These are phyloP conservation scores for Hydrophis major DNA, from an alignment of 2,797 vertebrate genomes.

Conservation along the genomic window DNA sequence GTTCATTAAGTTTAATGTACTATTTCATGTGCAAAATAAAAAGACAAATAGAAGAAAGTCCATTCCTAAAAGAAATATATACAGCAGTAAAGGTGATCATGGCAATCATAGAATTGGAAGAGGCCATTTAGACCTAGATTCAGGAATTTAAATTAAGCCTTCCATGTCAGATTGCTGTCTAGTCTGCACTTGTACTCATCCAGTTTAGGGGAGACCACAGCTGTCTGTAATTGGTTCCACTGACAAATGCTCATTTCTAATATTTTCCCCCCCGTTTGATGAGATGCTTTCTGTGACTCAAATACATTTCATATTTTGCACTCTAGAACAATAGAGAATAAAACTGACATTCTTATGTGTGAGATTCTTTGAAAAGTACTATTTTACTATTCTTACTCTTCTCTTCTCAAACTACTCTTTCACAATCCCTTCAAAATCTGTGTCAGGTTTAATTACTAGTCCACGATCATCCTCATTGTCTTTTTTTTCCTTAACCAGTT, in stretches of 20 bases:
- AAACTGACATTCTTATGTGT: not conserved
- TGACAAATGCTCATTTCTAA: not conserved
- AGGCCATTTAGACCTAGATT: not conserved
- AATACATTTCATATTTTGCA: not conserved
- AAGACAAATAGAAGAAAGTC: not conserved
- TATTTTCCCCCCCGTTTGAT: not conserved
- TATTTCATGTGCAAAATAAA: not conserved
- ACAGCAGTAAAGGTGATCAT: not conserved
- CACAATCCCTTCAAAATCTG: not conserved
- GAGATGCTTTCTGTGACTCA: not conserved
- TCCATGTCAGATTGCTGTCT: not conserved
- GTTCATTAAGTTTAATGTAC: not conserved
- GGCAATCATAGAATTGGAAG: not conserved
- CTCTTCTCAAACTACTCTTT: not conserved
- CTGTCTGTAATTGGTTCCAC: not conserved
- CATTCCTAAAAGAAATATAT: not conserved
- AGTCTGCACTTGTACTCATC: not conserved
- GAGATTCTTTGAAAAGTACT: not conserved
- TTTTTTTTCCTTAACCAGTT: not conserved
- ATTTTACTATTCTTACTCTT: not conserved
- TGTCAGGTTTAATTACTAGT: not conserved
- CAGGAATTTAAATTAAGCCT: not conserved
- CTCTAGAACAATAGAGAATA: not conserved
- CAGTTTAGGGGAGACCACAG: not conserved
- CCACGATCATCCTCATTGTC: not conserved